These are phyloP conservation scores for Asteroscopus sphinx DNA, from an alignment of 2,888 invertebrate genomes.

Conservation along the genomic window DNA sequence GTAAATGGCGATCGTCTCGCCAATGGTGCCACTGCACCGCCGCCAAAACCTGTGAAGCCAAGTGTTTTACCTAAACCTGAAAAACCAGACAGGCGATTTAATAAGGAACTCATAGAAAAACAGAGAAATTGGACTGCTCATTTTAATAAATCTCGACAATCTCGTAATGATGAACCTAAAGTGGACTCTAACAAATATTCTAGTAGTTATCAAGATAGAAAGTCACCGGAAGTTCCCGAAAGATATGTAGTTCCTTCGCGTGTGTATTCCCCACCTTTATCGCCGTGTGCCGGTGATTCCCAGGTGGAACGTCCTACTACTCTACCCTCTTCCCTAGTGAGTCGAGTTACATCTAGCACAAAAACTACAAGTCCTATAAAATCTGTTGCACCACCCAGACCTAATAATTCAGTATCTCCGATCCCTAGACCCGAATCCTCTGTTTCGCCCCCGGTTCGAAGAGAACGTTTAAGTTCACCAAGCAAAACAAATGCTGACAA, in stretches of 20 bases:
- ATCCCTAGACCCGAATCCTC: slow-evolving; percentile 70
- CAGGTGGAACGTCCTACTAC: slow-evolving; percentile 81
- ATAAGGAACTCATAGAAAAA: slow-evolving; percentile 96
- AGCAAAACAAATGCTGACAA: slow-evolving; percentile 64
- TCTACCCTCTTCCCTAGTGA: slow-evolving; percentile 80
- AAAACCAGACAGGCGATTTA: slow-evolving; percentile 95
- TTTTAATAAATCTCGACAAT: slow-evolving; percentile 94
- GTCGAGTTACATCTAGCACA: slow-evolving; percentile 75
- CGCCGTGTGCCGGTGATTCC: slow-evolving; percentile 90
- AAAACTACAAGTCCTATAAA: slow-evolving; percentile 86
- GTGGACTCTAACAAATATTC: slow-evolving; percentile 76
- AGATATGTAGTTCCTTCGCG: slow-evolving; percentile 82
- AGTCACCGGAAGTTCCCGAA: slow-evolving; percentile 79
- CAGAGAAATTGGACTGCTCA: slow-evolving; percentile 98
- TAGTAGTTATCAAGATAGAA: slow-evolving; percentile 77
- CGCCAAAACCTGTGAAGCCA: slow-evolving; percentile 87
- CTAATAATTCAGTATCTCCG: slow-evolving; percentile 71
- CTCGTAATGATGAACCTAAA: slow-evolving; percentile 78
- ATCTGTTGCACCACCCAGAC: slow-evolving; percentile 74
- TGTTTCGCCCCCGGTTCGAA: slow-evolving; percentile 68
- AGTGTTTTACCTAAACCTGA: slow-evolving; percentile 93
- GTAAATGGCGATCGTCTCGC: slow-evolving; percentile 81
- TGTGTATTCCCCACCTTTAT: slow-evolving; percentile 87
- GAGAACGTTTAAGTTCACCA: slow-evolving; percentile 71
- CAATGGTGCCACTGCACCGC: slow-evolving; percentile 84